Conservation (phyloP, 2,113 vertebrate genomes). For the Mormyrus iriodes region DNA sequence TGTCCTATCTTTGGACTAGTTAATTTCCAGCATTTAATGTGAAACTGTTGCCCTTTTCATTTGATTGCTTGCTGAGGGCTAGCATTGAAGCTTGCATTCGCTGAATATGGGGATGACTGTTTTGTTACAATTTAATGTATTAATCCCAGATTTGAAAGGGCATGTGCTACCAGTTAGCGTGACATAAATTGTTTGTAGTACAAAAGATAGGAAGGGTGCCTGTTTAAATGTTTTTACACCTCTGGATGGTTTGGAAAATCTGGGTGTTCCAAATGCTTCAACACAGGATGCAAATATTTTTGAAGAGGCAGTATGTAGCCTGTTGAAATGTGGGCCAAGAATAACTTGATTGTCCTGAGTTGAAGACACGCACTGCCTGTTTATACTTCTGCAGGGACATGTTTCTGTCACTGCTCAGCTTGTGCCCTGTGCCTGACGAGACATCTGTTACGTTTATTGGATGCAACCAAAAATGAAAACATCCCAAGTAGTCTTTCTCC, state of each 20-base stretch:
- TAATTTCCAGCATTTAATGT: neutral
- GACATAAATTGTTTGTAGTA: neutral
- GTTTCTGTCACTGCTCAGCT: neutral
- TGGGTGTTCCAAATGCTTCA: slow-evolving; percentile 6
- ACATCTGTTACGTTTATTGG: neutral
- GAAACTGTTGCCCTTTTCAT: neutral
- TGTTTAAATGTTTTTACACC: slow-evolving; percentile 3
- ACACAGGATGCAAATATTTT: slow-evolving; percentile 14
- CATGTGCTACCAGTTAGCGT: neutral
- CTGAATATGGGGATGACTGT: neutral
- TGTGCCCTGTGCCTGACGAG: neutral
- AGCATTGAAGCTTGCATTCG: neutral
- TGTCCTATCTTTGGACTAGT: neutral
- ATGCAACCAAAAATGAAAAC: neutral
- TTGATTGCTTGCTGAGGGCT: neutral
- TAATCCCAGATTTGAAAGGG: neutral
- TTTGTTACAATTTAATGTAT: neutral
- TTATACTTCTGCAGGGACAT: neutral
- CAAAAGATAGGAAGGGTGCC: slow-evolving; percentile 1
- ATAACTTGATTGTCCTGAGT: slow-evolving; percentile 1
- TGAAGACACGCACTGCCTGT: neutral
- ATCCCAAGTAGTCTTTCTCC: neutral
- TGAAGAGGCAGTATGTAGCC: neutral
- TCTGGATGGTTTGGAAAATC: neutral
- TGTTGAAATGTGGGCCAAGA: neutral